Base-by-base conservation (phyloP, 2,113 vertebrate genomes). In the Xenopus borealis region DNA sequence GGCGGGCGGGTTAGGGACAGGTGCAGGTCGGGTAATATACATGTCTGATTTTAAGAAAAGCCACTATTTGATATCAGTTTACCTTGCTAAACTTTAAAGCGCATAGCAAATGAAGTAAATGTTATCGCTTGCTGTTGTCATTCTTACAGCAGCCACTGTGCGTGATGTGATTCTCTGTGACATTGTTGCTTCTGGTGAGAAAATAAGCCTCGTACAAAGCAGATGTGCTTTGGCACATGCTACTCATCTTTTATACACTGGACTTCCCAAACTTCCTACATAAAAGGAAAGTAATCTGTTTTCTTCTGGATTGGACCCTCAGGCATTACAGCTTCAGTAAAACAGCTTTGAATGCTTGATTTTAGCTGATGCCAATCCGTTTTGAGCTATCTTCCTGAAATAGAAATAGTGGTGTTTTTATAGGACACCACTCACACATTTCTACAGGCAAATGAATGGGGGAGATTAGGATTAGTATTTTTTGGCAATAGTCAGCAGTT, bases 191-290 rank as follows among this genome's bases (percentile, higher is more conserved):
- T 50, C 72, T 66, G 72, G 57, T 58, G 50, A 58, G 63, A 73
- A 27, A 27, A 27, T 27, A 27, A 73, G 62, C 30, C 53, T 72
- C 40, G 19, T 57, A 72, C 62, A 72, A 50, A 66, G 62, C 27
- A 72, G 62, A 65, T 12, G 40, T 65, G 71, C 66, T 72, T 72
- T 72, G 71, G 71, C 71, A 72, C 71, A 57, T 17, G 7, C 66
- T 65, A 57, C 62, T 4, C 18, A 55, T 65, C 23, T 72, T 72
- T 63, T n/a, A 72, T 45, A 57, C 19, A 57, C 62, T 55, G 64
- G 23, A 66, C 55, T 72, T 73, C 63, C 63, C 62, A 30, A 73
- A 73, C 72, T 66, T 73, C 18, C 72, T 33, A 73, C 72, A 73
- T 58, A 66, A 73, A 58, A 66, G 72, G n/a, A 73, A 66, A 30